Percentiles rank a stretch among this genome's conserved stretches.
These are phyloP conservation scores for Amphiprion clarkii DNA, from an alignment of 2,797 vertebrate genomes.

Conservation along the genomic window DNA sequence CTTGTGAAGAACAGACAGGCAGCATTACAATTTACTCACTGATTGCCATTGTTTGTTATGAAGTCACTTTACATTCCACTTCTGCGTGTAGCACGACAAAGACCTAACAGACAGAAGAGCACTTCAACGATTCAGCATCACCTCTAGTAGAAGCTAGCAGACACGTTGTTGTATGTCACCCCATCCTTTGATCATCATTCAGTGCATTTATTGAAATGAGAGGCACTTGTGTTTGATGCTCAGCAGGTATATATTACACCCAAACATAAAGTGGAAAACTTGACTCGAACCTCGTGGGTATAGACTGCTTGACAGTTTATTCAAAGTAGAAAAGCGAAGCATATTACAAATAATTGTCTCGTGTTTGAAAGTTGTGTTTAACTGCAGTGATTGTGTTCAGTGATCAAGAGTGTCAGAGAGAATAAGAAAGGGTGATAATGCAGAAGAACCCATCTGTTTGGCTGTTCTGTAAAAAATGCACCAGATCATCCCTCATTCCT, in stretches of 20 bases:
- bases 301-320: conserved; percentile 19
- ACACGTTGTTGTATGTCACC: background rate
- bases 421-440: conserved; percentile 38
- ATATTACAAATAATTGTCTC: conserved; percentile 60
- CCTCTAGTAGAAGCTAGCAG: conserved; percentile 5
- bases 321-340: conserved; percentile 64
- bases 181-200: conserved; percentile 29
- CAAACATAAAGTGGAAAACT: conserved; percentile 46
- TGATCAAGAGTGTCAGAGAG: conserved; percentile 50
- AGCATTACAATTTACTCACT: conserved; percentile 33
- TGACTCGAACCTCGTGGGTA: conserved; percentile 11
- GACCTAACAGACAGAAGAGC: conserved; percentile 36
- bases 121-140: conserved; percentile 10
- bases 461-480: conserved; percentile 27
- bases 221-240: conserved; percentile 50
- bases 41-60: conserved; percentile 24
- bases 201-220: conserved; percentile 77
- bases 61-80: conserved; percentile 32
- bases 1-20: conserved; percentile 39
- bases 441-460: conserved; percentile 8
- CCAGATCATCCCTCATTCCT: conserved; percentile 22
- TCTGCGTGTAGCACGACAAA: conserved; percentile 33
- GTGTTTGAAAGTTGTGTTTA: conserved; percentile 43
- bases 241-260: conserved; percentile 41
- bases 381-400: conserved; percentile 58